Base-by-base conservation (phyloP, 2,113 vertebrate species). In the Sisor rabdophorus region DNA sequence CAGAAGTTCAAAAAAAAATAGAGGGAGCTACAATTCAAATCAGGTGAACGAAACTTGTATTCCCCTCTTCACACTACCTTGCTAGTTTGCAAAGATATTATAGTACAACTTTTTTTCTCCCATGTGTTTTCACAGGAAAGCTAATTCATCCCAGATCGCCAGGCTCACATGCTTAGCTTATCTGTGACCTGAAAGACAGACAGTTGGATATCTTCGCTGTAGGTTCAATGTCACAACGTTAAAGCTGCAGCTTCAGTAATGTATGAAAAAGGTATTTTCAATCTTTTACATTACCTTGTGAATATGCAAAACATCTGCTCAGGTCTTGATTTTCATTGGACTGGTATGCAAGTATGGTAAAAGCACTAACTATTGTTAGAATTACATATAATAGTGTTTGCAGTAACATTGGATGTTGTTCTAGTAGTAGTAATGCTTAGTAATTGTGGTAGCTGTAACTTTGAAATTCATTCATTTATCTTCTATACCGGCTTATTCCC, bases 1-100 rank as follows among this genome's bases (percentile, higher is more conserved):
- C 95, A 93, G 92, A 92, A 93, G 93, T 97, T 98, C 96, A 98
- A 95, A 96, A 87, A 87, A 71, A 94, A 93, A 92, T 70, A 93
- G 93, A 92, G 89, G 5, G 93, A 93, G 93, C 91, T 92, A 95
- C 96, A 96, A 98, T 98, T 96, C 94, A 96, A 98, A 98, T 98
- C 94, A 96, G 95, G 95, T 96, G 95, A 96, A 95, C 95, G 95
- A 96, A 96, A 98, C 94, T 94, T 92, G 90, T 93, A 89, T 84
- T 87, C 77, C 79, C 44, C 24, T 82, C 26, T 89, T 75, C 80
- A 87, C 87, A 80, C 75, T 78, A 22, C 36, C 44, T 16, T 47
- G 67, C 87, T 86, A 44, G 40, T 44, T 44, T 44, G 40, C 85
- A 77, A 68, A 85, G 77, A 84, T 89, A 88, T 90, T 86, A 84